Conservation (phyloP, 2,113 vertebrate genomes). For the Alces alces region DNA sequence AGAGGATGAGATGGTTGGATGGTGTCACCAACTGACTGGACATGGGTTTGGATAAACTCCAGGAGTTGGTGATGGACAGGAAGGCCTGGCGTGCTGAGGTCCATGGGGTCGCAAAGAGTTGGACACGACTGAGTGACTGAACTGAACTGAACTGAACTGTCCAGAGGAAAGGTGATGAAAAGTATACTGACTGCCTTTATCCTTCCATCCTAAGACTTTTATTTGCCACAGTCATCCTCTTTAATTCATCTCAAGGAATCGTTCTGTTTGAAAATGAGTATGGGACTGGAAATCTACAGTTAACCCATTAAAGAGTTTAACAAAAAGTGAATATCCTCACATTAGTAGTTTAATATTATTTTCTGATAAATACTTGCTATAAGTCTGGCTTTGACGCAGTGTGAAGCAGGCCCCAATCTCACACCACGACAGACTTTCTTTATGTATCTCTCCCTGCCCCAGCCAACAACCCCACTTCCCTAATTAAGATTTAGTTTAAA, state of each 20-base stretch:
- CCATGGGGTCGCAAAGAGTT: accelerated
- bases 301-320: background rate
- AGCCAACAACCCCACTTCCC: accelerated
- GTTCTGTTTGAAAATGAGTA: background rate
- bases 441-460: background rate
- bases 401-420: background rate
- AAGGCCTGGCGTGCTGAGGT: background rate
- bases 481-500: background rate
- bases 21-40: background rate
- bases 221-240: background rate
- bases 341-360: background rate
- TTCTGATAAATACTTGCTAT: background rate
- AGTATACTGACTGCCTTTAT: background rate
- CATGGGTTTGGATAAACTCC: background rate
- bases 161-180: background rate
- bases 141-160: background rate
- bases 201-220: background rate
- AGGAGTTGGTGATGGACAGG: background rate
- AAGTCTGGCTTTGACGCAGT: background rate
- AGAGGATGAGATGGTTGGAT: background rate
- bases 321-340: background rate
- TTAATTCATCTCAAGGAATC: background rate
- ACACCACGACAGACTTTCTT: background rate
- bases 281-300: background rate
- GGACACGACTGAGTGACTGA: background rate